These are phyloP conservation scores for Cheilosia variabilis DNA, from an alignment of 2,888 invertebrate genomes.

Conservation along the genomic window DNA sequence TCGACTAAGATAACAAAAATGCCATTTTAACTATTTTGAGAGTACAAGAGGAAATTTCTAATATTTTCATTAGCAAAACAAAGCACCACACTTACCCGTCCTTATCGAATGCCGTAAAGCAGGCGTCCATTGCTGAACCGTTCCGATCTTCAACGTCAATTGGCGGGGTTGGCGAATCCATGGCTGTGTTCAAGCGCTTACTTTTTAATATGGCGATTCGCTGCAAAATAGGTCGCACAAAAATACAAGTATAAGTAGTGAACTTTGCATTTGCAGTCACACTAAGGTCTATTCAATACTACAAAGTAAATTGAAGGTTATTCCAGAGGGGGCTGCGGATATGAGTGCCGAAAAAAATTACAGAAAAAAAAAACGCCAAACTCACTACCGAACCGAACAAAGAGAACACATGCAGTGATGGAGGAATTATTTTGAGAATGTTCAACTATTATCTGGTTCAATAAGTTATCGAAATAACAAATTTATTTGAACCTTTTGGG, in stretches of 20 bases:
- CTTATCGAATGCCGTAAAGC: slow-evolving; percentile 95
- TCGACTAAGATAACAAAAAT: no score
- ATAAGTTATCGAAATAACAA: slow-evolving; percentile 72
- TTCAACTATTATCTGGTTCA: slow-evolving; percentile 54
- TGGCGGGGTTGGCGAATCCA: slow-evolving; percentile 83
- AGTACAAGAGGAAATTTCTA: not conserved
- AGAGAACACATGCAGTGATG: slow-evolving; percentile 50
- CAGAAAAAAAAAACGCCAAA: not conserved
- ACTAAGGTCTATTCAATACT: slow-evolving; percentile 1
- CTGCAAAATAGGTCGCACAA: slow-evolving; percentile 59
- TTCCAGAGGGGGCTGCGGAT: not conserved
- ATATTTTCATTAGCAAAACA: slow-evolving; percentile 10
- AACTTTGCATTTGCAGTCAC: slow-evolving; percentile 56
- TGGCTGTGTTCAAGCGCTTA: slow-evolving; percentile 74
- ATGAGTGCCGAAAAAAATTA: not conserved
- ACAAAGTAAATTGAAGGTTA: slow-evolving; percentile 33
- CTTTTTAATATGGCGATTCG: slow-evolving; percentile 45
- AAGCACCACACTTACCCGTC: slow-evolving; percentile 88
- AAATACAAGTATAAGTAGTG: slow-evolving; percentile 47
- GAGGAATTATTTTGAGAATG: slow-evolving; percentile 27
- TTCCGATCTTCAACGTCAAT: slow-evolving; percentile 84
- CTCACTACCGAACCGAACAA: slow-evolving; percentile 36
- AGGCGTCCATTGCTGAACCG: slow-evolving; percentile 92
- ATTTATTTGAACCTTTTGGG: not conserved
- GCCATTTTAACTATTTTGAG: not conserved